Conservation (phyloP, 2,113 vertebrate species). For the Australoheros scitulus region DNA sequence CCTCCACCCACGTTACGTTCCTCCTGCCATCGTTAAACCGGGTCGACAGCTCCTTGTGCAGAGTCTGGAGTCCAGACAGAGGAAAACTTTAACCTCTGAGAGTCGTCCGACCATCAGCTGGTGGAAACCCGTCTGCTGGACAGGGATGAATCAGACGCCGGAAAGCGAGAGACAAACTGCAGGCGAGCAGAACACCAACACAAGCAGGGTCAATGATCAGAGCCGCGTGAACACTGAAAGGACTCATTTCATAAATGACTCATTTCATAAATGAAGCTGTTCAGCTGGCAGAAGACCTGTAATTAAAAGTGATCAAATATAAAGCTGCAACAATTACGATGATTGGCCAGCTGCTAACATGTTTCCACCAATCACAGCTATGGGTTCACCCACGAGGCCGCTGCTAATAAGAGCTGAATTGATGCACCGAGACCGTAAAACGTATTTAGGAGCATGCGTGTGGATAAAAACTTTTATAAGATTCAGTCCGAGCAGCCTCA, state of each 20-base stretch:
- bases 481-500: neutral
- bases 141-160: neutral
- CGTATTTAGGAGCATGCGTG: neutral
- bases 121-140: neutral
- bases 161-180: neutral
- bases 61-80: neutral
- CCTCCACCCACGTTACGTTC: neutral
- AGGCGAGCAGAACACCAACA: neutral
- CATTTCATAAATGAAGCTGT: too few relatives aligned
- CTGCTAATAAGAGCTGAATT: too few relatives aligned
- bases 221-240: neutral
- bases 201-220: neutral
- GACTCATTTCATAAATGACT: too few relatives aligned
- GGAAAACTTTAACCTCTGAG: neutral
- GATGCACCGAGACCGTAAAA: neutral
- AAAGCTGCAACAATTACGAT: fast-evolving
- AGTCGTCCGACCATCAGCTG: neutral
- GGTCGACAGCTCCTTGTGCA: neutral
- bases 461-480: neutral
- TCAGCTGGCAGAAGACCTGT: neutral
- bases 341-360: neutral
- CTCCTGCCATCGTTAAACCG: neutral
- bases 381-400: neutral
- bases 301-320: neutral
- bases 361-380: neutral